Evolutionary conservation across 2,888 invertebrate genomes (phyloP).

Genomic region (Gandaritis pyraliata): DNA sequence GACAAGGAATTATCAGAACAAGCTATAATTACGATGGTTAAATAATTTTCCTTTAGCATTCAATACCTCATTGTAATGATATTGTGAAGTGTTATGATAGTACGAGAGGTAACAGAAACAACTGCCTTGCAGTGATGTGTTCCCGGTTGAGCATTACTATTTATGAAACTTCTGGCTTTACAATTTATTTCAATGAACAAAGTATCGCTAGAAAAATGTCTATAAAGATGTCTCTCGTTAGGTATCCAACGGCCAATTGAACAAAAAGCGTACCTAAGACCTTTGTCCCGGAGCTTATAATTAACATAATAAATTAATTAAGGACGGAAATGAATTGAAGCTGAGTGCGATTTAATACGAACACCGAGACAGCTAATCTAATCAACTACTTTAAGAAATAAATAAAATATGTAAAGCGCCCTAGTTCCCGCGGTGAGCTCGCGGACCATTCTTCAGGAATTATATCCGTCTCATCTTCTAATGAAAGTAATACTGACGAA

Average conservation of each 20-base stretch:
- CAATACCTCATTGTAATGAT: too few species aligned
- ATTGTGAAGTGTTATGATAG: too few species aligned
- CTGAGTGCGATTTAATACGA: conserved; percentile 45
- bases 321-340: conserved; percentile 36
- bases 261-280: conserved; percentile 37
- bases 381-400: conserved; percentile 33
- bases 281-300: conserved; percentile 46
- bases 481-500: conserved; percentile 18
- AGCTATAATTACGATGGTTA: too few species aligned
- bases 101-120: too few species aligned
- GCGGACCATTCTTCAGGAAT: conserved; percentile 7
- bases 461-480: conserved; percentile 25
- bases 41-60: too few species aligned
- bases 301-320: conserved; percentile 50
- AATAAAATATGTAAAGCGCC: conserved; percentile 31
- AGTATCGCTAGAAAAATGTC: too few species aligned
- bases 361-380: conserved; percentile 38
- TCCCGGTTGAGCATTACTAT: too few species aligned
- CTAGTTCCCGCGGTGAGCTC: conserved; percentile 9
- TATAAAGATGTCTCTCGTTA: not conserved
- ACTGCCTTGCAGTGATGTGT: too few species aligned
- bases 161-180: too few species aligned
- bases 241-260: conserved; percentile 34
- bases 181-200: too few species aligned
- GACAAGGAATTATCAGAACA: too few species aligned